Evolutionary conservation across 2,797 vertebrate genomes (phyloP), one percentile per base, ranked within the genome.

Genomic region (Sebastes flavidus): DNA sequence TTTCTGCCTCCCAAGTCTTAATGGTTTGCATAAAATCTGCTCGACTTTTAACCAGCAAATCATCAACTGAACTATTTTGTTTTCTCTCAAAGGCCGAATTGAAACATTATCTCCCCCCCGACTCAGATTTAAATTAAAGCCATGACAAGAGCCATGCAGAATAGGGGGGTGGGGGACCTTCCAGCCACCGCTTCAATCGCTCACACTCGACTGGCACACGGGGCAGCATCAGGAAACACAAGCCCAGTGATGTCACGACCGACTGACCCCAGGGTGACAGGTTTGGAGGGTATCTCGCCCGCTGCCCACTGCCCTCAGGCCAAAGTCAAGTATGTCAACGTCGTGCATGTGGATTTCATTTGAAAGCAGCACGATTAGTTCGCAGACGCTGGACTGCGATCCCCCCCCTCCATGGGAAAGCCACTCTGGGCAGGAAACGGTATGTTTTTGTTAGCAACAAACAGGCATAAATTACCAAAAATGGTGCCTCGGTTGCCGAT

Each of bases 301-400:
- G 10, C 2, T 83, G 85, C 86, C 91, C 86, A 8, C 2, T 84
- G 85, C 86, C 91, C 86, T 79, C 72, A 34, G 90, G 91, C 88
- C 80, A 84, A 74, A 90, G 88, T 87, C 81, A 89, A 88, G 80
- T 80, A 89, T 86, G 87, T 92, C 87, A 74, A 71, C 60, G 87
- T 60, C 78, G 56, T 81, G 86, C 94, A 95, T 94, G 92, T 95
- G 94, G 93, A 76, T 93, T 91, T 92, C 79, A 95, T 95, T 94
- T 94, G 59, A 91, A 84, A 84, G 65, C 76, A 65, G 72, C 75
- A 30, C 90, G 81, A 92, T 92, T 90, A 89, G 85, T 76, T 86
- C 78, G 80, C 82, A 88, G 88, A 86, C 27, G 72, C 73, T 84
- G 72, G 56, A 49, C 70, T 60, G 52, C 24, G 20, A 86, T 30